Percentiles rank a stretch among this genome's conserved stretches.
These are phyloP conservation scores for Drosophila subquinaria DNA, from an alignment of 2,888 invertebrate genomes.

Conservation along the genomic window DNA sequence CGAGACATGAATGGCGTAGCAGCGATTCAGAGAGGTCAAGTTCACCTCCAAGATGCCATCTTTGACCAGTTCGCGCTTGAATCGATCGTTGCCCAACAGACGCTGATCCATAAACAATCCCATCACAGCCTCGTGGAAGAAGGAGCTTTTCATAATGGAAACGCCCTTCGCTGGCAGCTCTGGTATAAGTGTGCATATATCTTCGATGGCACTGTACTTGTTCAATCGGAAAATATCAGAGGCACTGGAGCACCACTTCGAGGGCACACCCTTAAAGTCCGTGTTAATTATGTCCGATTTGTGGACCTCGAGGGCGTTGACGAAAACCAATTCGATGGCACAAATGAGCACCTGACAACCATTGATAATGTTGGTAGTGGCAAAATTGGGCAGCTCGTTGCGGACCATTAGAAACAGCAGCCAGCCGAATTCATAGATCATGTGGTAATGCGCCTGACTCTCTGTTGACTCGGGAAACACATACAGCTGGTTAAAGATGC, in stretches of 20 bases:
- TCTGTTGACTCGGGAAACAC: slow-evolving; percentile 39
- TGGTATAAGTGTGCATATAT: slow-evolving; percentile 50
- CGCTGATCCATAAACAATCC: slow-evolving; percentile 58
- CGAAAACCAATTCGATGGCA: slow-evolving; percentile 60
- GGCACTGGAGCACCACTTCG: slow-evolving; percentile 40
- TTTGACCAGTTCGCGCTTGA: slow-evolving; percentile 55
- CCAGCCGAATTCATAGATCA: slow-evolving; percentile 69
- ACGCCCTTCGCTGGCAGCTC: slow-evolving; percentile 41
- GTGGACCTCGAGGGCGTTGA: slow-evolving; percentile 60
- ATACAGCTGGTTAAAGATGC: slow-evolving; percentile 55
- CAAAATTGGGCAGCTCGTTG: slow-evolving; percentile 56
- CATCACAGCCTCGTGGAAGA: slow-evolving; percentile 55
- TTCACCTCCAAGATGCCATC: slow-evolving; percentile 66
- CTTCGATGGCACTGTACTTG: slow-evolving; percentile 46
- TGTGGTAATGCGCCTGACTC: slow-evolving; percentile 40
- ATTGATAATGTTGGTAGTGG: slow-evolving; percentile 43
- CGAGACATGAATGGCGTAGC: slow-evolving; percentile 49
- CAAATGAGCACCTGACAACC: slow-evolving; percentile 65
- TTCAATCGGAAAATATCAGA: slow-evolving; percentile 39
- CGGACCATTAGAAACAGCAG: slow-evolving; percentile 60
- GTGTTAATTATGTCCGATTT: slow-evolving; percentile 51
- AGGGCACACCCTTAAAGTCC: slow-evolving; percentile 50
- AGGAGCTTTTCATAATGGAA: slow-evolving; percentile 40
- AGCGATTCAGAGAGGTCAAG: slow-evolving; percentile 47
- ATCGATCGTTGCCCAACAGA: slow-evolving; percentile 55